These are phyloP conservation scores for Nymphalis c-album DNA, from an alignment of 2,888 invertebrate species.

Conservation along the genomic window DNA sequence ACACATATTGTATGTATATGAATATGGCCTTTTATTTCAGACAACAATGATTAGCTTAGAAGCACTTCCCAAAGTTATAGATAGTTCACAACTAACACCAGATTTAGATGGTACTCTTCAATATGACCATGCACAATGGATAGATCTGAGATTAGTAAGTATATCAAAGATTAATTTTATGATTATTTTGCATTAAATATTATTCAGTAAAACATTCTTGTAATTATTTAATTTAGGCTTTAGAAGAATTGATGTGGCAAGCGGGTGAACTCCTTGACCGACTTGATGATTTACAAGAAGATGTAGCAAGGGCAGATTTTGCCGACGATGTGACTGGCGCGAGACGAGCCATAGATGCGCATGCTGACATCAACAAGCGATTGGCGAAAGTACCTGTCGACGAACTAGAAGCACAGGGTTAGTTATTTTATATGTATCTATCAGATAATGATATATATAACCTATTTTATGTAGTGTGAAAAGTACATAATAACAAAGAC, in stretches of 20 bases:
- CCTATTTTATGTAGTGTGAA: too few species aligned
- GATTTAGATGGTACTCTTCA: conserved; percentile 96
- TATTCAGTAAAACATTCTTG: background rate
- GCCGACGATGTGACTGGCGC: conserved; percentile 97
- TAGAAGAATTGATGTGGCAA: conserved; percentile 98
- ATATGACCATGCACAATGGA: conserved; percentile 99
- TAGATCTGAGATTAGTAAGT: conserved; percentile 91
- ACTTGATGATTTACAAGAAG: conserved; percentile 95
- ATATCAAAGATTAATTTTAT: background rate
- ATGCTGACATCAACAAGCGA: conserved; percentile 96
- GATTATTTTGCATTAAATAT: too few species aligned
- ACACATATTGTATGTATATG: background rate
- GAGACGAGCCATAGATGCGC: conserved; percentile 94
- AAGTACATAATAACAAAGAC: too few species aligned
- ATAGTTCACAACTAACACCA: conserved; percentile 93
- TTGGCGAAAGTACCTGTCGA: conserved; percentile 97
- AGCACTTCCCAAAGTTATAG: conserved; percentile 95
- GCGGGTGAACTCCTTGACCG: conserved; percentile 95
- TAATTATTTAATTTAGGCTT: conserved; percentile 73
- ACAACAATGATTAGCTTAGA: conserved; percentile 98
- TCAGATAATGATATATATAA: too few species aligned
- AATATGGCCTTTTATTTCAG: conserved; percentile 69
- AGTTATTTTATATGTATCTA: conserved; percentile 44
- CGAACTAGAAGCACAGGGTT: conserved; percentile 94
- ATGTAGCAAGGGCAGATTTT: conserved; percentile 94